Evolutionary conservation across 35 echinoderm and acorn worm species (phyloP).

Genomic region (Hemicentrotus pulcherrimus): DNA sequence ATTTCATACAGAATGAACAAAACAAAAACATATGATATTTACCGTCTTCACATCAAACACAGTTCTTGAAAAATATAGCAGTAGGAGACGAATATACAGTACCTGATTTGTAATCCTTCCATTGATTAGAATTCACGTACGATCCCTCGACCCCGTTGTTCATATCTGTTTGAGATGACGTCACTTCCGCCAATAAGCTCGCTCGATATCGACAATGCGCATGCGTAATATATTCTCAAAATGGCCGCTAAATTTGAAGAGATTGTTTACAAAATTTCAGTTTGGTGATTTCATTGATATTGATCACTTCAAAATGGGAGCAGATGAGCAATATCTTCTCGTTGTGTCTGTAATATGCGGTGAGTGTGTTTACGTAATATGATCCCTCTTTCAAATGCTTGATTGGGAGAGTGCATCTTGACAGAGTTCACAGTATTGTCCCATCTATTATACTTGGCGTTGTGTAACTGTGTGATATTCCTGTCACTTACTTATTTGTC

Average conservation of each 20-base stretch:
- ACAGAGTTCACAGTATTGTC: not conserved
- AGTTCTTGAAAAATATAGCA: not conserved
- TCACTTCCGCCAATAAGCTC: conserved; percentile 26
- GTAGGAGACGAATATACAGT: not conserved
- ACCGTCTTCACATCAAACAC: not conserved
- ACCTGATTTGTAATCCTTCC: conserved; percentile 24
- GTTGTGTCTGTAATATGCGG: conserved; percentile 77
- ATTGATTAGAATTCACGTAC: conserved; percentile 50
- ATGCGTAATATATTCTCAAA: conserved; percentile 21
- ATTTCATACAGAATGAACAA: not conserved
- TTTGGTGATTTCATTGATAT: not conserved
- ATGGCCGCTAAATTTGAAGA: conserved; percentile 52
- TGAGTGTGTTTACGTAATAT: conserved; percentile 37
- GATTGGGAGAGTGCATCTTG: too few species aligned
- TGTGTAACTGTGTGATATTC: too few species aligned
- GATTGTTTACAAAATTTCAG: conserved; percentile 23
- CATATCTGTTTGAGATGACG: conserved; percentile 39
- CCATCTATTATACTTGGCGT: not conserved
- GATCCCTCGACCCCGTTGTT: conserved; percentile 45
- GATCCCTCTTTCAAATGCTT: too few species aligned
- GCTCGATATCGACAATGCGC: not conserved
- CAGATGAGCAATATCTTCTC: conserved; percentile 70
- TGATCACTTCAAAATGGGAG: conserved; percentile 47
- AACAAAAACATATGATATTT: not conserved
- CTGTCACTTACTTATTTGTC: too few species aligned